phyloP scores from a whole-genome alignment of 2,797 vertebrate genomes.

The Girardinus metallicus region DNA sequence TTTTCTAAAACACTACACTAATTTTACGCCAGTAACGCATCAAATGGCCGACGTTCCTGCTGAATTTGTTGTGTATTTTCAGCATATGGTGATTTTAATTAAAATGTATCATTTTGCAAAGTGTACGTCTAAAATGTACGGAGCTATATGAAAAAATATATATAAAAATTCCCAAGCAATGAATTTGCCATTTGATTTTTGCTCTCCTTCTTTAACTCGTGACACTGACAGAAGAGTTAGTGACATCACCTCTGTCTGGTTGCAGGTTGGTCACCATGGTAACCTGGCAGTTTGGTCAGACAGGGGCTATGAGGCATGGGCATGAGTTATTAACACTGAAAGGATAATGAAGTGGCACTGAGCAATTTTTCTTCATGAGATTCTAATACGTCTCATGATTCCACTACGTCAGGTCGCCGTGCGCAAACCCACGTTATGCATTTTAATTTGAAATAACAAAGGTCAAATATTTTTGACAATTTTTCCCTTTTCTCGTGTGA shows the following conservation, averaged over 20 bases:
- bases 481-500: neutral
- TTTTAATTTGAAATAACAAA: neutral
- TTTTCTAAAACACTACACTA: neutral
- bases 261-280: neutral
- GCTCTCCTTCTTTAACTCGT: neutral
- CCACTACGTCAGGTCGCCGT: neutral
- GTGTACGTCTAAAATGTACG: neutral
- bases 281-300: neutral
- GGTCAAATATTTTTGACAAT: neutral
- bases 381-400: neutral
- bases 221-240: neutral
- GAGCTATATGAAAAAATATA: neutral
- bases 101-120: neutral
- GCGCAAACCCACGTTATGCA: neutral
- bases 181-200: neutral
- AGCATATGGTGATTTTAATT: neutral
- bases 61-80: neutral
- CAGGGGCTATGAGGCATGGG: neutral
- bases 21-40: neutral
- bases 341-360: neutral
- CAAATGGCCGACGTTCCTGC: neutral
- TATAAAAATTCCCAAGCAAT: neutral
- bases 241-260: neutral
- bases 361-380: neutral
- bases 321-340: conserved; percentile 10